Evolutionary conservation across 2,888 invertebrate species (phyloP).

Genomic region (Tipula confusa): DNA sequence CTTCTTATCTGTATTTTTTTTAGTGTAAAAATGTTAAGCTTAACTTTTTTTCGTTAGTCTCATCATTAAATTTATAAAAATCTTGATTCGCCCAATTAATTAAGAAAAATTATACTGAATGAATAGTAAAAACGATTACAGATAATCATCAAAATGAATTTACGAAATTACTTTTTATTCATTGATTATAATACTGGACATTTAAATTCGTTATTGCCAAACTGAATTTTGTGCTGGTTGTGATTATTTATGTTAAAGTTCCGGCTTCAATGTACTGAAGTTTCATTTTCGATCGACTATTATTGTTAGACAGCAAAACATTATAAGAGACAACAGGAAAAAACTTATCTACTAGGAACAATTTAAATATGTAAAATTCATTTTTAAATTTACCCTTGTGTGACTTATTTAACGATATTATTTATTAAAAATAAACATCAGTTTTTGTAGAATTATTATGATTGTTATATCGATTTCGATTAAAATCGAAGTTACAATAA

Average conservation of each 20-base stretch:
- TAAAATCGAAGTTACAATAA: too few species aligned
- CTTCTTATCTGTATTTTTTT: neutral
- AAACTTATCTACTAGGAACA: too few species aligned
- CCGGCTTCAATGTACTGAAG: neutral
- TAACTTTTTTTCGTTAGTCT: neutral
- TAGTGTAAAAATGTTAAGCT: neutral
- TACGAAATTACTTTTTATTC: neutral
- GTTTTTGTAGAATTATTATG: too few species aligned
- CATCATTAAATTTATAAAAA: neutral
- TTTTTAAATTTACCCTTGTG: too few species aligned
- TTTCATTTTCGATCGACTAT: neutral
- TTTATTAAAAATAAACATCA: too few species aligned
- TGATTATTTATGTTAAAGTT: neutral
- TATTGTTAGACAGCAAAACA: too few species aligned
- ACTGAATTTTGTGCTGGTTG: neutral
- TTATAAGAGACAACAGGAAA: too few species aligned
- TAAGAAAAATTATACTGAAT: neutral
- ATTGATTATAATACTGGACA: neutral
- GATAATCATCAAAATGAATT: neutral
- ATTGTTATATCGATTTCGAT: too few species aligned
- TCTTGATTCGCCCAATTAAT: neutral
- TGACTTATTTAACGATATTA: too few species aligned
- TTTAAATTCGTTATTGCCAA: neutral
- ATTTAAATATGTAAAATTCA: too few species aligned
- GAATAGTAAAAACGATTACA: neutral